phyloP scores from a whole-genome alignment of 2,797 vertebrate genomes.

The Melanotaenia pygmaea region DNA sequence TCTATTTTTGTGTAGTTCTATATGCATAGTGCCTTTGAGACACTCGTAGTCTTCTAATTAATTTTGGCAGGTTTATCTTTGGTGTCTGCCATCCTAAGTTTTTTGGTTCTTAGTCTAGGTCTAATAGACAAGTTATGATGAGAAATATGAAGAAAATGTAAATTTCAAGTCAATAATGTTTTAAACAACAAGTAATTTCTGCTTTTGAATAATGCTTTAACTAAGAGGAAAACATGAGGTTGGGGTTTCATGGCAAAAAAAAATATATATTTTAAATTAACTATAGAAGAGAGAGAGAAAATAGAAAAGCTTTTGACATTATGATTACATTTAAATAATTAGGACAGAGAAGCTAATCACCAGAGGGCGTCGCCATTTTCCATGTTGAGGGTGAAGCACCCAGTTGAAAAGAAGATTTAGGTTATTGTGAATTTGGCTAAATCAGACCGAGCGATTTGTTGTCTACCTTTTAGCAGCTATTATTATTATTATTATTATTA shows the following conservation, averaged over 20 bases:
- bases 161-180: not conserved
- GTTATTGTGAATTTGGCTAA: constrained; percentile 16
- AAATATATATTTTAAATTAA: not conserved
- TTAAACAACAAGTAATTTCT: not conserved
- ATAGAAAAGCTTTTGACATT: not conserved
- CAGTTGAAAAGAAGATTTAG: not conserved
- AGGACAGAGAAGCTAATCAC: not conserved
- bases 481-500: not conserved
- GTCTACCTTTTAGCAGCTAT: not conserved
- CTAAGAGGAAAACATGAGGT: not conserved
- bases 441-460: constrained; percentile 26
- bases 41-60: constrained; percentile 28
- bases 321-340: not conserved
- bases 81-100: constrained; percentile 4
- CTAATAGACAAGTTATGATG: not conserved
- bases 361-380: constrained; percentile 66
- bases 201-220: not conserved
- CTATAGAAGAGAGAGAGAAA: no score
- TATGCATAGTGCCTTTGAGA: not conserved
- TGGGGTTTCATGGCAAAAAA: not conserved
- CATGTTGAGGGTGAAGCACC: not conserved
- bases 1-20: not conserved
- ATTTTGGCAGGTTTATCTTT: constrained; percentile 41
- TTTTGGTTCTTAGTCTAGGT: not conserved
- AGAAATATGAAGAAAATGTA: not conserved